phyloP scores from a whole-genome alignment of 2,797 vertebrate genomes.

The Micrastur ruficollis region DNA sequence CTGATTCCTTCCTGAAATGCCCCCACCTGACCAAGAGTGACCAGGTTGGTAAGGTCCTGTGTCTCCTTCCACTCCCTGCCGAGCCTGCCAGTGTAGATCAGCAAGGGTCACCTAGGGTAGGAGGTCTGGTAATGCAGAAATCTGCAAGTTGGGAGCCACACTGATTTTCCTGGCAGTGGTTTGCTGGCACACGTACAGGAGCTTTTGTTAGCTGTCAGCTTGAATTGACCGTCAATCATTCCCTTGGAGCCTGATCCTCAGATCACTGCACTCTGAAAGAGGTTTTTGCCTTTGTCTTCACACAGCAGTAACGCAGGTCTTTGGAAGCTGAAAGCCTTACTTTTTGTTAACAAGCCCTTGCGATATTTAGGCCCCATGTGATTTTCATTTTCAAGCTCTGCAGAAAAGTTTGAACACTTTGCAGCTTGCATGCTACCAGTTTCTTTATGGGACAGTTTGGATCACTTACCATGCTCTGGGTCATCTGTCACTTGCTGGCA shows the following conservation, averaged over 20 bases:
- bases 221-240: not conserved
- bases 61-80: not conserved
- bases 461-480: not conserved
- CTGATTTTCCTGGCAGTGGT: not conserved
- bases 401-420: not conserved
- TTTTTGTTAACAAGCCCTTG: not conserved
- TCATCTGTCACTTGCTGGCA: slow-evolving; percentile 12
- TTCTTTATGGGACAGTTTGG: not conserved
- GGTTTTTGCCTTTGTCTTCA: not conserved
- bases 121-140: not conserved
- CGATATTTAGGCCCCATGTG: not conserved
- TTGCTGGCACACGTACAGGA: not conserved
- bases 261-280: not conserved
- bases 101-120: not conserved
- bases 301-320: not conserved
- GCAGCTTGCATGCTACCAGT: not conserved
- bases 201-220: slow-evolving; percentile 15
- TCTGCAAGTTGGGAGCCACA: not conserved
- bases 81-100: not conserved
- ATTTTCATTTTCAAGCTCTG: not conserved
- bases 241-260: not conserved
- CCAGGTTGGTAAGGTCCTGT: not conserved
- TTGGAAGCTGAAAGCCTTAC: not conserved
- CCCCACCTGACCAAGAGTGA: not conserved
- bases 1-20: not conserved